These are phyloP conservation scores for Dione vanillae DNA, from an alignment of 2,888 invertebrate genomes.

Conservation along the genomic window DNA sequence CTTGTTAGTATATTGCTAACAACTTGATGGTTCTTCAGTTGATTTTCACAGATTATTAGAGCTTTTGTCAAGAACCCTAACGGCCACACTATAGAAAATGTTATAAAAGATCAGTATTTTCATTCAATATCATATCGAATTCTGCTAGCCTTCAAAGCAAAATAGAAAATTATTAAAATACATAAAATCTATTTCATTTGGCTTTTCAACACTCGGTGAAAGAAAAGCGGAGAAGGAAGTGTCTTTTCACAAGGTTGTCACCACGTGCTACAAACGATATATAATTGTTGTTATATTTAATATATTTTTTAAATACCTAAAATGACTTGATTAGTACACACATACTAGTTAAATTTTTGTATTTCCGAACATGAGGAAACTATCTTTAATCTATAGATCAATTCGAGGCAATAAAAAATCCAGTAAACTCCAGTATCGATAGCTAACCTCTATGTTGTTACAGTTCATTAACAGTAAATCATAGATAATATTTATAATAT, in stretches of 20 bases:
- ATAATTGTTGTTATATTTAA: too few relatives aligned
- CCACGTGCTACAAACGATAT: too few relatives aligned
- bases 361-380: too few relatives aligned
- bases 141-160: neutral
- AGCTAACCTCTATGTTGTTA: neutral
- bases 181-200: too few relatives aligned
- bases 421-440: neutral
- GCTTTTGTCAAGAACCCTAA: conserved; percentile 25
- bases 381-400: too few relatives aligned
- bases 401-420: too few relatives aligned
- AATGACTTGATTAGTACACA: too few relatives aligned
- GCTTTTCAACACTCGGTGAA: too few relatives aligned
- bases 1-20: neutral
- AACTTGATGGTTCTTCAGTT: conserved; percentile 17
- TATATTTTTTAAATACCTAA: too few relatives aligned
- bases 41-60: conserved; percentile 38
- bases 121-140: conserved; percentile 4
- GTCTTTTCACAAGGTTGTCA: too few relatives aligned
- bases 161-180: conserved; percentile 1
- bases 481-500: conserved; percentile 4
- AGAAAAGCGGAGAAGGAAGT: too few relatives aligned
- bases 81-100: conserved; percentile 32
- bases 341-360: too few relatives aligned
- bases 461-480: conserved; percentile 7
- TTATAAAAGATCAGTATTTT: conserved; percentile 32